Conservation (phyloP, 2,888 invertebrate genomes). For the Notocelia uddmanniana region DNA sequence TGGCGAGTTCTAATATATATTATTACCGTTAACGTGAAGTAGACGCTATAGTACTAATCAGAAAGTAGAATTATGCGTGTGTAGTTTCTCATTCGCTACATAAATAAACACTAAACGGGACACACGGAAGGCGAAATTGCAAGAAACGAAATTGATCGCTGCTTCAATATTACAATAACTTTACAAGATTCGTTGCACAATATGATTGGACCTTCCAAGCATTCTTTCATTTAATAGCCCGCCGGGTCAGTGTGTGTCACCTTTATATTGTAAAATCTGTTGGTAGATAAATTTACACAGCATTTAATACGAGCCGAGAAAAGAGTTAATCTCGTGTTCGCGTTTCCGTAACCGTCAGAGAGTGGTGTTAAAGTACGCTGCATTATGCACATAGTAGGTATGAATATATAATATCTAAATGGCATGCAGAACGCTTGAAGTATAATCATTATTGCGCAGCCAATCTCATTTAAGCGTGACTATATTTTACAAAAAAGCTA, state of each 20-base stretch:
- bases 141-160: slow-evolving; percentile 81
- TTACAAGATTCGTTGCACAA: slow-evolving; percentile 86
- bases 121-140: slow-evolving; percentile 81
- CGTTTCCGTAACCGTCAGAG: slow-evolving; percentile 80
- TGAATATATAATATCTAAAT: slow-evolving; percentile 85
- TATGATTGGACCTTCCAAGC: slow-evolving; percentile 85
- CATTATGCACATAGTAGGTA: slow-evolving; percentile 85
- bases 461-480: slow-evolving; percentile 86
- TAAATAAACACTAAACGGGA: slow-evolving; percentile 76
- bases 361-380: slow-evolving; percentile 81
- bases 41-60: slow-evolving; percentile 42
- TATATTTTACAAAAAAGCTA: slow-evolving; percentile 86
- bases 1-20: slow-evolving; percentile 30
- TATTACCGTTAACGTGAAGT: slow-evolving; percentile 40
- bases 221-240: slow-evolving; percentile 80
- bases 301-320: slow-evolving; percentile 61
- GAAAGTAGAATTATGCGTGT: slow-evolving; percentile 69
- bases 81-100: slow-evolving; percentile 79
- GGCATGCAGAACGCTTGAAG: slow-evolving; percentile 86
- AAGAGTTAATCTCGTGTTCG: slow-evolving; percentile 72
- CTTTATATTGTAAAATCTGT: slow-evolving; percentile 78
- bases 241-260: slow-evolving; percentile 79
- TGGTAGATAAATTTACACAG: slow-evolving; percentile 56
- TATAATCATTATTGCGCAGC: slow-evolving; percentile 86
- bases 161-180: slow-evolving; percentile 86